A percentile compares a stretch with the other conserved stretches of the same genome.
Conservation (phyloP, 2,888 invertebrate genomes). For the Philopedon plagiatum region DNA sequence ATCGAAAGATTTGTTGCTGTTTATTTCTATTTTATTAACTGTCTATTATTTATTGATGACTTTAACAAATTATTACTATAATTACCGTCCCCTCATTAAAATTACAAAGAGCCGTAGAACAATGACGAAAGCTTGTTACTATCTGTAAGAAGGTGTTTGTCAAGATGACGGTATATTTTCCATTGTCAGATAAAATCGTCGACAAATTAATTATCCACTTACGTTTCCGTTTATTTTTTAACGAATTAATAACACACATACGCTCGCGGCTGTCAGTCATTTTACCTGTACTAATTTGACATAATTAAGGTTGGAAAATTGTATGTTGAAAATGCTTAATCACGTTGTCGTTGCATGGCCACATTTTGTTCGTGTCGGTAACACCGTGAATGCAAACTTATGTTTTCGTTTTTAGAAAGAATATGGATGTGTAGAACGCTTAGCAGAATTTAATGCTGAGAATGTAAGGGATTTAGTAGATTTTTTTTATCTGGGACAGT, state of each 20-base stretch:
- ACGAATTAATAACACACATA: conserved; percentile 49
- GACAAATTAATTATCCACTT: conserved; percentile 52
- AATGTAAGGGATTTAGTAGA: too few relatives aligned
- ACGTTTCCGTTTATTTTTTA: conserved; percentile 52
- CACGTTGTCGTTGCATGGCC: conserved; percentile 33
- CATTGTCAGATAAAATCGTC: conserved; percentile 48
- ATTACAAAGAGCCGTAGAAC: conserved; percentile 34
- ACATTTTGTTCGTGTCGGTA: conserved; percentile 17
- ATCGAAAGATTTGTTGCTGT: conserved; percentile 1
- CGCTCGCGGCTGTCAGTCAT: conserved; percentile 55
- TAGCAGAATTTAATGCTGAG: too few relatives aligned
- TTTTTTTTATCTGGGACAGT: too few relatives aligned
- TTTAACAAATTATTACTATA: conserved; percentile 17
- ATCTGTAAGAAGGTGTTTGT: conserved; percentile 36
- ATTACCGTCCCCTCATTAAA: conserved; percentile 32
- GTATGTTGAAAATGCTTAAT: conserved; percentile 46
- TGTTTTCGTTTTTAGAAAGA: too few relatives aligned
- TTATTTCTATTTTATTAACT: conserved; percentile 17
- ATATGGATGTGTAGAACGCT: too few relatives aligned
- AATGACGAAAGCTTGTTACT: conserved; percentile 35
- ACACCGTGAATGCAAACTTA: conserved; percentile 11
- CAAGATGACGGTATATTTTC: conserved; percentile 49
- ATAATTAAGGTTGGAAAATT: conserved; percentile 55
- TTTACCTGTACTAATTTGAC: conserved; percentile 58
- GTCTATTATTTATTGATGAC: conserved; percentile 20